Evolutionary conservation across 1,140 invertebrate species (phyloP), one percentile per base, ranked within the genome.

Genomic region (Zaprionus ghesquierei): DNA sequence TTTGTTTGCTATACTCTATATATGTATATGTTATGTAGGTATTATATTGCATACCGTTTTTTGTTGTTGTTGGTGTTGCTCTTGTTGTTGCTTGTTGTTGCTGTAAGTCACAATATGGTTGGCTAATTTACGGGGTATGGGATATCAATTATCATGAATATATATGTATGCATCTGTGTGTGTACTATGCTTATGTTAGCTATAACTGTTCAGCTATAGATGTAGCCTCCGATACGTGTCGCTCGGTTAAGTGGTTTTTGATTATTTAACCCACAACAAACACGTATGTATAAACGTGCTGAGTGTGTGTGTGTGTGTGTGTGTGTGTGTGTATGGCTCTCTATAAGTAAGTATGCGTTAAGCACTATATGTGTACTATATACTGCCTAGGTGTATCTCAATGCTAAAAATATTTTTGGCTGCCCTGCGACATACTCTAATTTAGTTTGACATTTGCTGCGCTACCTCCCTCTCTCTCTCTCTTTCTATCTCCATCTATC

Each of bases 21-120:
- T 41, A 8, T 6, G n/a, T n/a, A n/a, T 15, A 41, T 41, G 35
- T 15, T 41, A 41, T 60, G 53, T 72, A 25, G 49, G 49, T 68
- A 61, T 50, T 69, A 29, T 54, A 69, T 72, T 74, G 71, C 60
- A 80, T 76, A 74, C 64, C 58, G 44, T 50, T 79, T 80, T n/a
- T n/a, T n/a, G n/a, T n/a, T 78, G 27, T 71, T 51, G 58, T 27
- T 73, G 55, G 13, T 69, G 13, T 31, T 65, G 33, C 60, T 62
- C 6, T 35, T 62, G 10, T n/a, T n/a, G n/a, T 49, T 58, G n/a
- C 31, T 65, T 80, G 66, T 38, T 77, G 51, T 59, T 81, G 63
- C 71, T 69, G 75, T 87, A 87, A 87, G 82, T 87, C 82, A 87
- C 82, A 87, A 89, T 87, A 89, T 78, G 82, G 82, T 82, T 87